These are phyloP conservation scores for Xerus rutilus DNA, from an alignment of 2,797 vertebrate species.

Conservation along the genomic window DNA sequence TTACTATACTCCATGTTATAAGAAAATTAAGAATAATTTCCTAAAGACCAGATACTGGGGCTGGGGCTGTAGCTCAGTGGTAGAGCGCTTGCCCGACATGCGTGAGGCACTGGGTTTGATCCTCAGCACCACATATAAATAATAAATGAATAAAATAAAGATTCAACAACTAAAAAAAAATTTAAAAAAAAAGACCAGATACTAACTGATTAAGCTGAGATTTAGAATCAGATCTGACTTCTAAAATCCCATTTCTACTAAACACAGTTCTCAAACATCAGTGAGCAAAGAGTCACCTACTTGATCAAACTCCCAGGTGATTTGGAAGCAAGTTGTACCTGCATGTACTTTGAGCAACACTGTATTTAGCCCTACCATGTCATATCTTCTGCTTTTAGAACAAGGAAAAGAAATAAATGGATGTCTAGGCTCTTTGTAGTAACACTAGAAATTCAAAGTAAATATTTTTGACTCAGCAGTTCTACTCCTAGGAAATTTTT, in stretches of 20 bases:
- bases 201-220: background rate
- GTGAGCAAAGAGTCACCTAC: background rate
- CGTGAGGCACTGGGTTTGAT: too few relatives aligned
- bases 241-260: slow-evolving; percentile 19
- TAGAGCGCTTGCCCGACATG: too few relatives aligned
- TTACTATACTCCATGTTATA: background rate
- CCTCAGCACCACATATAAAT: too few relatives aligned
- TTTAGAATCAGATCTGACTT: slow-evolving; percentile 61
- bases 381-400: background rate
- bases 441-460: slow-evolving; percentile 64
- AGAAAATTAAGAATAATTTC: slow-evolving; percentile 36
- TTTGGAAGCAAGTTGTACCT: slow-evolving; percentile 27
- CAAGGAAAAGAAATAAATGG: slow-evolving; percentile 47
- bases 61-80: too few relatives aligned
- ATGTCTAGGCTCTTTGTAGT: slow-evolving; percentile 13
- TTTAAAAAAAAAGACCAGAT: slow-evolving; percentile 58
- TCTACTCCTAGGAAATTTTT: slow-evolving; percentile 38
- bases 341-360: slow-evolving; percentile 1
- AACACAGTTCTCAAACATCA: background rate
- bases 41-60: slow-evolving; percentile 44
- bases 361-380: background rate
- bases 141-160: too few relatives aligned
- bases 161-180: too few relatives aligned
- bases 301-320: slow-evolving; percentile 3
- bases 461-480: slow-evolving; percentile 35